Percentiles rank a stretch among this genome's conserved stretches.
Evolutionary conservation across 2,113 vertebrate species (phyloP).

Genomic region (Datnioides undecimradiatus): DNA sequence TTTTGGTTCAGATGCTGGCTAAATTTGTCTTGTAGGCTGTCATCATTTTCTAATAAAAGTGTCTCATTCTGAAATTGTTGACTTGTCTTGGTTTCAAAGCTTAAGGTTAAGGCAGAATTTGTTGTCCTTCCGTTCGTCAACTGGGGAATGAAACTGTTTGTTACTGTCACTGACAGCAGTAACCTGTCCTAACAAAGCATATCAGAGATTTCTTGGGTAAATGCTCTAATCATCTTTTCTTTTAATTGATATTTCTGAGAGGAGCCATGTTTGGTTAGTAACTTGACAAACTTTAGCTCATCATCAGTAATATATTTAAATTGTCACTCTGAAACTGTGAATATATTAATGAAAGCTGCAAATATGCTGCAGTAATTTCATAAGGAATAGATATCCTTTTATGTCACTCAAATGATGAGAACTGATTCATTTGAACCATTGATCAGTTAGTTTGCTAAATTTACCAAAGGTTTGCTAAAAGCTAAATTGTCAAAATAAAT

Average conservation of each 20-base stretch:
- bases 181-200: neutral
- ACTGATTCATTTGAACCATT: neutral
- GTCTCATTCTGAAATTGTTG: slow-evolving; percentile 54
- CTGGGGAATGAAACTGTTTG: neutral
- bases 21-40: slow-evolving; percentile 68
- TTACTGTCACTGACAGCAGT: neutral
- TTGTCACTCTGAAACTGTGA: no score
- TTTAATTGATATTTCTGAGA: neutral
- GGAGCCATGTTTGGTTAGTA: neutral
- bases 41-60: slow-evolving; percentile 83
- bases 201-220: neutral
- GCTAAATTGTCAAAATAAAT: no score
- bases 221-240: neutral
- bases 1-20: slow-evolving; percentile 67
- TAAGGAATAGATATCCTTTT: no score
- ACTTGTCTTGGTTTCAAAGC: slow-evolving; percentile 26
- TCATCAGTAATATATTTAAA: no score
- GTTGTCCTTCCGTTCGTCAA: neutral
- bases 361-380: no score
- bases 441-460: no score
- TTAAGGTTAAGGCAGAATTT: neutral
- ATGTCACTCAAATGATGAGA: neutral
- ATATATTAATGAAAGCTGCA: neutral
- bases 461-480: no score
- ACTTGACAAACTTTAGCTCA: no score